Conservation (phyloP, 2,888 invertebrate species). For the Acrocyrtus sp. region DNA sequence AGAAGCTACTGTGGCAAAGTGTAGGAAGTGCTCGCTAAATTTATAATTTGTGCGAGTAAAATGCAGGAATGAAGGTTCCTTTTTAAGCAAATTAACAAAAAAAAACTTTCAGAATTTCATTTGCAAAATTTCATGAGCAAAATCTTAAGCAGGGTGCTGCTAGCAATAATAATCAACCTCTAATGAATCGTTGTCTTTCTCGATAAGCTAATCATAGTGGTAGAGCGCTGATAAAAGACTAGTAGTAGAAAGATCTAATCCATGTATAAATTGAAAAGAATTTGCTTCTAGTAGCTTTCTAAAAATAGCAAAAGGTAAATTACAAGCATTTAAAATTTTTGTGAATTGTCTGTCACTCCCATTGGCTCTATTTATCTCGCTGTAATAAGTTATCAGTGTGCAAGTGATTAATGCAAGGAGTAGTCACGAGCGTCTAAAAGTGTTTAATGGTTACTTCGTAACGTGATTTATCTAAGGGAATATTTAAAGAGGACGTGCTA, state of each 20-base stretch:
- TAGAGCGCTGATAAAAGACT: constrained; percentile 10
- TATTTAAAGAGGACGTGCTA: neutral
- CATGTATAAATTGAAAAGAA: no score
- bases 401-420: neutral
- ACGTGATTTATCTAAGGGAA: neutral
- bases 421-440: neutral
- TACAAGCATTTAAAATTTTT: neutral
- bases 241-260: no score
- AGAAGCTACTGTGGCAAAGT: no score
- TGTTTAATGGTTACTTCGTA: neutral
- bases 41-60: no score
- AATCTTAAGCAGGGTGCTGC: no score
- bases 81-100: no score
- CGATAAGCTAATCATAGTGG: constrained; percentile 42
- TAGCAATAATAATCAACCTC: neutral
- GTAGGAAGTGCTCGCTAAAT: no score
- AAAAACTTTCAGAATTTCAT: no score
- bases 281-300: no score
- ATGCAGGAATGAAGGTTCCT: no score
- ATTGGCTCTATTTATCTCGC: neutral
- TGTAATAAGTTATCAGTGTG: neutral
- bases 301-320: neutral
- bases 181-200: constrained; percentile 30
- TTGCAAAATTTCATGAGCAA: no score
- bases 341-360: neutral